These are phyloP conservation scores for Poecilia velifera DNA, from an alignment of 2,797 vertebrate genomes.

Conservation along the genomic window DNA sequence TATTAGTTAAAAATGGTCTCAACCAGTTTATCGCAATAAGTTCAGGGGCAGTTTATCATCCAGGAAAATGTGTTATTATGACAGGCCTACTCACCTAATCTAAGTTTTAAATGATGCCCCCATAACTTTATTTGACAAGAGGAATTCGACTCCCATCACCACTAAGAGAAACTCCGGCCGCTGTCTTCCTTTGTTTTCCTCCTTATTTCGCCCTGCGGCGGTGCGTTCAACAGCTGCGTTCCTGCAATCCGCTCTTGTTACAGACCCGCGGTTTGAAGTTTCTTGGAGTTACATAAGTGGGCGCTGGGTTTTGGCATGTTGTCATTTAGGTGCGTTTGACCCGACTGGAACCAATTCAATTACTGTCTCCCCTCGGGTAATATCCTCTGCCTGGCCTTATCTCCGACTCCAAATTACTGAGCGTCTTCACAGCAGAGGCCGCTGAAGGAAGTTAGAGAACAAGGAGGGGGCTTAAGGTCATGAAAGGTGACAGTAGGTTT, in stretches of 20 bases:
- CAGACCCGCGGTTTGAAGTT: conserved; percentile 26
- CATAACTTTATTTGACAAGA: conserved; percentile 36
- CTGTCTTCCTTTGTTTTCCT: conserved; percentile 42
- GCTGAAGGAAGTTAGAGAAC: conserved; percentile 36
- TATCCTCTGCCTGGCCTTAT: conserved; percentile 67
- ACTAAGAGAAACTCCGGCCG: conserved; percentile 20
- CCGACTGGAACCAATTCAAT: conserved; percentile 71
- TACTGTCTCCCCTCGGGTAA: conserved; percentile 68
- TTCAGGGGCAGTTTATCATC: too few relatives aligned
- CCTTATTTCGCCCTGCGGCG: conserved; percentile 31
- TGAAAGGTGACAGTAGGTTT: conserved; percentile 43
- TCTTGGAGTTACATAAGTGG: conserved; percentile 58
- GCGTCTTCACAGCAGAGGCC: conserved; percentile 51
- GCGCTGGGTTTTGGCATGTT: conserved; percentile 43
- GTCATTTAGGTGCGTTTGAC: conserved; percentile 75
- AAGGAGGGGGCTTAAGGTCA: conserved; percentile 49
- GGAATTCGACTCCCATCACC: conserved; percentile 35
- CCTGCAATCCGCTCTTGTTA: conserved; percentile 21
- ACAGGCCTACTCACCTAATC: neutral
- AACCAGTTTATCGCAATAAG: too few relatives aligned
- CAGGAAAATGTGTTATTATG: too few relatives aligned
- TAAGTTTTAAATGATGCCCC: conserved; percentile 28
- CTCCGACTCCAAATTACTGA: conserved; percentile 66
- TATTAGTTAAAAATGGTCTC: too few relatives aligned
- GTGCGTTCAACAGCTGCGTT: conserved; percentile 47